These are phyloP conservation scores for Turritopsis dohrnii DNA, from an alignment of 30 jellyfish, hydroid and myxozoan species.

Conservation along the genomic window DNA sequence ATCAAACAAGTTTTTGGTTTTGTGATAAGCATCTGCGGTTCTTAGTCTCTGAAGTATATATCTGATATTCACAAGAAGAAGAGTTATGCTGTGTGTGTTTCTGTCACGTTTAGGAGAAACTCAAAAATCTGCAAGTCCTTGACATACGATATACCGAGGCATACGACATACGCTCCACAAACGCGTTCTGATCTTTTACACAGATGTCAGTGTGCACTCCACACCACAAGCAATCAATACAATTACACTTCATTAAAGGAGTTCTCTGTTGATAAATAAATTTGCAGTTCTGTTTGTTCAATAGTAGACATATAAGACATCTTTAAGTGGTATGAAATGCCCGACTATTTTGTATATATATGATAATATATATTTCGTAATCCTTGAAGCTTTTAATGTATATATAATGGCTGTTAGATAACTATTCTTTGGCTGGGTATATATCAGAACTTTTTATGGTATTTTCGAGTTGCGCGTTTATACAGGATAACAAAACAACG, in stretches of 20 bases:
- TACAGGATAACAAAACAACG: not conserved
- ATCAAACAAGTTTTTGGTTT: too few species aligned
- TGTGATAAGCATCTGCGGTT: too few species aligned
- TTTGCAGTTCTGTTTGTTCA: not conserved
- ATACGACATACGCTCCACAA: not conserved
- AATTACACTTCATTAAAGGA: not conserved
- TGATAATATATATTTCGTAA: not conserved
- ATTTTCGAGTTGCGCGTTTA: not conserved
- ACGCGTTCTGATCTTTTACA: not conserved
- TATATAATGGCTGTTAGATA: not conserved
- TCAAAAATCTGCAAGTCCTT: not conserved
- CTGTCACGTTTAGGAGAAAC: not conserved
- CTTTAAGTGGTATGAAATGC: not conserved
- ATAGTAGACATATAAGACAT: not conserved
- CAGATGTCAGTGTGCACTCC: too few species aligned
- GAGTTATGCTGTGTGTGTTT: not conserved
- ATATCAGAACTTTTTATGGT: not conserved
- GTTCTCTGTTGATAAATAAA: not conserved
- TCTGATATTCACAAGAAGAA: not conserved
- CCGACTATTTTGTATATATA: not conserved
- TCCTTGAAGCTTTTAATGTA: too few species aligned
- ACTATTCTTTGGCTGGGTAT: not conserved
- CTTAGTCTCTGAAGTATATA: too few species aligned
- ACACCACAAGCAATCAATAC: too few species aligned
- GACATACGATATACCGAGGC: constrained; percentile 3